Conservation (phyloP, 2,888 invertebrate genomes). For the Mallateleia sp. region DNA sequence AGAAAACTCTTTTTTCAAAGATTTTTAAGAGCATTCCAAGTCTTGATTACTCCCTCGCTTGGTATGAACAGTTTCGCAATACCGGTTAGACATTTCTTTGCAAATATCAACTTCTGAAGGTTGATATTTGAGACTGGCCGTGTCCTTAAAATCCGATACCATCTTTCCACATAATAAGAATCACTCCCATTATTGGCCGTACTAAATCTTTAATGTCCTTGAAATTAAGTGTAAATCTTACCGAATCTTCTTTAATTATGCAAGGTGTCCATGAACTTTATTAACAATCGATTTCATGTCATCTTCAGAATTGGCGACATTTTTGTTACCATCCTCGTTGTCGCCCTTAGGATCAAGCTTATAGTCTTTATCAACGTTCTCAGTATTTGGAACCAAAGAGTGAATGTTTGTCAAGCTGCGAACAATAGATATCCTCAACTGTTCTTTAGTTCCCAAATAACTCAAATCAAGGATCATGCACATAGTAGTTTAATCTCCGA, state of each 20-base stretch:
- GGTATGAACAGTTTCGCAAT: background rate
- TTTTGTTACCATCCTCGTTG: background rate
- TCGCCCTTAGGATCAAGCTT: too few relatives aligned
- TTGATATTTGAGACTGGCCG: too few relatives aligned
- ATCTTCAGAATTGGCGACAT: too few relatives aligned
- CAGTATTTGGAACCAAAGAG: too few relatives aligned
- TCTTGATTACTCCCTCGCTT: background rate
- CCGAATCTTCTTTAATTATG: too few relatives aligned
- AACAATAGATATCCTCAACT: too few relatives aligned
- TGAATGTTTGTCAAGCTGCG: background rate
- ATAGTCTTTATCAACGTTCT: too few relatives aligned
- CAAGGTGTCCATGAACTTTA: too few relatives aligned
- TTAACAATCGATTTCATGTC: too few relatives aligned
- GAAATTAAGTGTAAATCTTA: slow-evolving; percentile 13
- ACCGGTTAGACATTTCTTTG: slow-evolving; percentile 41
- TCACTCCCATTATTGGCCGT: too few relatives aligned
- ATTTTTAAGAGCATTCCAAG: background rate
- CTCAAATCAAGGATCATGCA: background rate
- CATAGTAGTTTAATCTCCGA: background rate
- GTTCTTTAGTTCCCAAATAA: too few relatives aligned
- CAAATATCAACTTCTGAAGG: slow-evolving; percentile 30
- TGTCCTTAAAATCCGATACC: slow-evolving; percentile 56
- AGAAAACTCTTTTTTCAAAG: too few relatives aligned
- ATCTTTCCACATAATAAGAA: slow-evolving; percentile 29
- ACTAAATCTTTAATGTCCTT: slow-evolving; percentile 34